phyloP scores from a whole-genome alignment of 1,140 invertebrate species.

The Plodia interpunctella region DNA sequence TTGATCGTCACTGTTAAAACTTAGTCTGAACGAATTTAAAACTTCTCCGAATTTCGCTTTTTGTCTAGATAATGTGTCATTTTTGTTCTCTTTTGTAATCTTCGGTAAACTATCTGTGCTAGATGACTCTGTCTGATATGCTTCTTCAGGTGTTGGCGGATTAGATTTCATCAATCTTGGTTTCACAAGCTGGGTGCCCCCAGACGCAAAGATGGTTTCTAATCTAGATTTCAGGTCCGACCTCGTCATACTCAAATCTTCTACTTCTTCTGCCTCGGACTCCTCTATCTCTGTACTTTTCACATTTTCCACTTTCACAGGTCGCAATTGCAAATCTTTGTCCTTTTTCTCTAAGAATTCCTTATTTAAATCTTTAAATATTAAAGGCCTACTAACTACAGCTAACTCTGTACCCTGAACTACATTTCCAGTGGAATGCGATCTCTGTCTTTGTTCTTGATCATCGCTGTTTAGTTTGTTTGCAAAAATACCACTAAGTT shows the following conservation, averaged over 20 bases:
- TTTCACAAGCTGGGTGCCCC: conserved; percentile 50
- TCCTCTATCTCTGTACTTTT: conserved; percentile 17
- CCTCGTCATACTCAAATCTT: conserved; percentile 49
- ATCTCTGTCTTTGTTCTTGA: conserved; percentile 49
- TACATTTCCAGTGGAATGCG: conserved; percentile 53
- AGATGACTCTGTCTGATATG: conserved; percentile 50
- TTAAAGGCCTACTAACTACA: conserved; percentile 30
- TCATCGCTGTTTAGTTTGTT: conserved; percentile 47
- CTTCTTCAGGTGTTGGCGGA: conserved; percentile 58
- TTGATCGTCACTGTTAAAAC: conserved; percentile 53
- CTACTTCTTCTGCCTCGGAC: conserved; percentile 34
- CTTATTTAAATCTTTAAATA: conserved; percentile 56
- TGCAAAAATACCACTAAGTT: conserved; percentile 58
- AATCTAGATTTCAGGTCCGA: conserved; percentile 60
- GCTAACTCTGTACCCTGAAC: conserved; percentile 40
- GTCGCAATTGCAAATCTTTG: conserved; percentile 33
- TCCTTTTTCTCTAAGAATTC: conserved; percentile 41
- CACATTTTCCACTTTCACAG: conserved; percentile 31
- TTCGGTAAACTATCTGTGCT: conserved; percentile 56
- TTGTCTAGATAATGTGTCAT: conserved; percentile 60
- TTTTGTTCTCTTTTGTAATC: conserved; percentile 56
- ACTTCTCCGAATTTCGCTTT: conserved; percentile 61
- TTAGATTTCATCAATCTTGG: conserved; percentile 58
- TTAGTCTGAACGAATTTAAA: conserved; percentile 59
- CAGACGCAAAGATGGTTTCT: conserved; percentile 56